Evolutionary conservation across 2,888 invertebrate genomes (phyloP), one percentile per base, ranked within the genome.

Genomic region (Tuberolachnus salignus): DNA sequence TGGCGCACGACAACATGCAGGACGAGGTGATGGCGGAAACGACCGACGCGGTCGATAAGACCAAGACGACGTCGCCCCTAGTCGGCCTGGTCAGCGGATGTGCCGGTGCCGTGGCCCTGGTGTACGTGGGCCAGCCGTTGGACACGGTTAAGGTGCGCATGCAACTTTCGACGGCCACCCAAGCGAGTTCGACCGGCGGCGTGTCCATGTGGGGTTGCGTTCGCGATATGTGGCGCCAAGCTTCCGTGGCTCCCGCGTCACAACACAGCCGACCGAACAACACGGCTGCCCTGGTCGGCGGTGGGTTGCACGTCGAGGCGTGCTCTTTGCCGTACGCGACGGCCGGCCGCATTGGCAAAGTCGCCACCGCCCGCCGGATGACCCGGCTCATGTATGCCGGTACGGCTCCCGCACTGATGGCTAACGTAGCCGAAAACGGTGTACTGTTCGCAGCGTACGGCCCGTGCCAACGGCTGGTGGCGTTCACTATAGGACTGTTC

Each of bases 61-160:
- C 51, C 19, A 21, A 1, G 2, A 63, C 63, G 8, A 63, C 73
- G 9, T 73, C 73, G 51, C 73, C 73, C 16, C 51, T 91, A 14
- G 93, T 95, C 83, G 94, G 95, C 86, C 93, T 95, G 83, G 87
- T 89, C 21, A 92, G 92, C 81, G 95, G 95, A 82, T 94, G 94
- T 57, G 85, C 94, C 96, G 98, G 98, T 84, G 99, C 97, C 34
- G 88, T 92, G 61, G 95, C 96, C 1, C 90, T 93, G 66, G 98
- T 98, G 1, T 96, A 97, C 86, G 95, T 97, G 9, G 98, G 98
- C 0, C 99, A 99, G 85, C 98, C 99, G 1, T 86, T 99, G 83
- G 99, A 99, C 85, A 99, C 98, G 9, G 93, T 99, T 0, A 99
- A 99, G 89, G 99, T 99, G 26, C 99, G 99, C 87, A 94, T 99